Evolutionary conservation across 2,888 invertebrate genomes (phyloP).

Genomic region (Miltochrista miniata): DNA sequence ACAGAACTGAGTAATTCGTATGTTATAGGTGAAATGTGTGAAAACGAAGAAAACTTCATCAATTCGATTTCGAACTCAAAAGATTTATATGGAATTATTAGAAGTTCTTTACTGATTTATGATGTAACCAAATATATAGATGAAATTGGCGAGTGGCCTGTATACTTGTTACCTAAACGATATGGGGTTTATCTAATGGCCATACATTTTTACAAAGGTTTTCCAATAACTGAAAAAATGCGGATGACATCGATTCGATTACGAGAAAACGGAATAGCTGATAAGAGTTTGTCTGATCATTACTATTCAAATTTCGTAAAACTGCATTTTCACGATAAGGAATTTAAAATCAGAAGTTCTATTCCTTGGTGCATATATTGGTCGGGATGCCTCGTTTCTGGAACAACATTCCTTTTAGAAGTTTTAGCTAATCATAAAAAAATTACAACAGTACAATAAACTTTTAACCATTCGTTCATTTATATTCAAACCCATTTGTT

Average conservation of each 20-base stretch:
- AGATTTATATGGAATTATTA: not conserved
- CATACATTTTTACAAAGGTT: conserved; percentile 10
- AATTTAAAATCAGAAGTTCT: not conserved
- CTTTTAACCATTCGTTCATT: too few relatives aligned
- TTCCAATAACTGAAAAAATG: conserved; percentile 10
- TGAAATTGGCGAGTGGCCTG: not conserved
- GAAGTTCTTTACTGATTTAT: not conserved
- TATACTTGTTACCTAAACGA: not conserved
- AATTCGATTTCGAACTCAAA: not conserved
- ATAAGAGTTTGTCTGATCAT: conserved; percentile 4
- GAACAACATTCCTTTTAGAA: not conserved
- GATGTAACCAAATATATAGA: not conserved
- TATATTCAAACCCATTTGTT: too few relatives aligned
- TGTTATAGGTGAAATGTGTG: conserved; percentile 14
- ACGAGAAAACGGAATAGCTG: conserved; percentile 12
- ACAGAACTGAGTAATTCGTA: not conserved
- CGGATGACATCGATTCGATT: conserved; percentile 2
- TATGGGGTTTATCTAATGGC: conserved; percentile 34
- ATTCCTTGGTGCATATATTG: not conserved
- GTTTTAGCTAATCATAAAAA: not conserved
- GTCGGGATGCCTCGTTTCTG: not conserved
- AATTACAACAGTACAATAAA: too few relatives aligned
- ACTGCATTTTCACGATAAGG: not conserved
- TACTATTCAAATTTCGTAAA: not conserved
- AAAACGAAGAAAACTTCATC: not conserved